These are phyloP conservation scores for Ametastegia equiseti DNA, from an alignment of 2,888 invertebrate genomes.

Conservation along the genomic window DNA sequence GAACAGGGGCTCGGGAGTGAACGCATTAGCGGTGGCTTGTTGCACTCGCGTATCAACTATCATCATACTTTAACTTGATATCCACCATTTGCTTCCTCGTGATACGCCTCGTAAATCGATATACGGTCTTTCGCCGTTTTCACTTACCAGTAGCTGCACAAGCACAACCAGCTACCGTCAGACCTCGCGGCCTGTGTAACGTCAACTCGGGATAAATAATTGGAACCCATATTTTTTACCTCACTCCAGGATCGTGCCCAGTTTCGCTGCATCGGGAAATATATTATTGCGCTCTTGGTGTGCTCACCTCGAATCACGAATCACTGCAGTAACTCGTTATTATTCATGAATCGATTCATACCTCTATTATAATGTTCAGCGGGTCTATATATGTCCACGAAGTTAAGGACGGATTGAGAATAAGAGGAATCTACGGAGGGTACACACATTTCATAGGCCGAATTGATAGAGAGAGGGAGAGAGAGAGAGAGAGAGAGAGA, in stretches of 20 bases:
- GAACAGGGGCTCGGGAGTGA: constrained; percentile 15
- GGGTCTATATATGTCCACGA: no score
- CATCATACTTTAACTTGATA: constrained; percentile 73
- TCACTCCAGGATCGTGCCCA: background rate
- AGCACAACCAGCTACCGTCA: constrained; percentile 11
- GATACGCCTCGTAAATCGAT: constrained; percentile 67
- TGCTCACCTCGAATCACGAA: no score
- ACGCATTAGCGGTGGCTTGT: constrained; percentile 67
- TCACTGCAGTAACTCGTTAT: background rate
- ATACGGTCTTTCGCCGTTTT: constrained; percentile 53
- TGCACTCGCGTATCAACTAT: constrained; percentile 70
- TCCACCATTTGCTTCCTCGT: constrained; percentile 68
- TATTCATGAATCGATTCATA: background rate
- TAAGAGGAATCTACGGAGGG: no score
- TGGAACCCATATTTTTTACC: background rate
- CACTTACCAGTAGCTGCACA: constrained; percentile 34
- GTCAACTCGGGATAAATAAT: constrained; percentile 39
- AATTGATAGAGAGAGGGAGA: no score
- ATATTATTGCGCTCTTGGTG: no score
- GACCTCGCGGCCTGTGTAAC: background rate
- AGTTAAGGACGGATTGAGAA: background rate
- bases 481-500: no score
- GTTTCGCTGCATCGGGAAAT: background rate
- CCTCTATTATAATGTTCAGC: background rate
- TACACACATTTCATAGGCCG: no score